Evolutionary conservation across 2,113 vertebrate species (phyloP), one percentile per base, ranked within the genome.

Genomic region (Microcebus jonahi): DNA sequence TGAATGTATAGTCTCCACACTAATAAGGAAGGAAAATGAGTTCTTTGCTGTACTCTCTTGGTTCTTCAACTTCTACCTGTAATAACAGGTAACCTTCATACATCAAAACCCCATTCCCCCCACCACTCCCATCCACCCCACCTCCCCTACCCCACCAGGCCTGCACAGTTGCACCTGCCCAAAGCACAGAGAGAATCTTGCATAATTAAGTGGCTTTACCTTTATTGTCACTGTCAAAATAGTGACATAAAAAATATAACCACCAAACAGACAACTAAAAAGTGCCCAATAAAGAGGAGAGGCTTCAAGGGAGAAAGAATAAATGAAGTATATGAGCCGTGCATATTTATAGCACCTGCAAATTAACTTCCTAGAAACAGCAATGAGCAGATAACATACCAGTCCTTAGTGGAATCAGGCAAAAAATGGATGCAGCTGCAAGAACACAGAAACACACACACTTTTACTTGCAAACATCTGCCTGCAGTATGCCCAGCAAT

Each of bases 341-440:
- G 67, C 36, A 86, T 81, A 96, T 94, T 94, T 97, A 88, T 36
- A 97, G 91, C 92, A 96, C 96, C 97, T 98, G 89, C 91, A 96
- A 94, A 97, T 96, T 96, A 97, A 97, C 95, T 96, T 96, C 93
- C 88, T 82, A 20, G 91, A 97, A 98, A 96, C 20, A 95, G 88
- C 85, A 88, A 80, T 89, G 87, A 96, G 68, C 91, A 91, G 82
- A 89, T 80, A 83, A 86, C 88, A 73, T 45, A 88, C 50, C 59
- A 55, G 57, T 53, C 42, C 85, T 89, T 70, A 42, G 36, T 61
- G 63, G 85, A 96, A 94, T 70, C 61, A n/a, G 36, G 21, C 11
- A 95, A 67, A 96, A 95, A 95, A 94, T 50, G 42, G 45, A 96
- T 68, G 70, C 85, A 94, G 91, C 92, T 96, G 75, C 76, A 90